Evolutionary conservation across 2,888 invertebrate species (phyloP).

Genomic region (Napeogenes inachia): DNA sequence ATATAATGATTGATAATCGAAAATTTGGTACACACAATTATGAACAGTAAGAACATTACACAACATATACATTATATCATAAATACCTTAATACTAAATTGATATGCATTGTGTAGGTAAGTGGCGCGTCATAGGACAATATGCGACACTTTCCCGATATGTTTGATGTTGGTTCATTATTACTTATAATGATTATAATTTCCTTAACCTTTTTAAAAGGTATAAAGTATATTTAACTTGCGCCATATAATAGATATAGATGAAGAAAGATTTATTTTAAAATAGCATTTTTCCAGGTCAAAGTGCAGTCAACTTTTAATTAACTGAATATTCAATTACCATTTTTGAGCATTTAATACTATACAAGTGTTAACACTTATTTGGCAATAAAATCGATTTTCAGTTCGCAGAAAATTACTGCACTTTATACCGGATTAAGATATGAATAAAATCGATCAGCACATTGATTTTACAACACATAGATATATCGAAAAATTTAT

Average conservation of each 20-base stretch:
- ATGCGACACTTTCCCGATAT: constrained; percentile 51
- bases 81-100: constrained; percentile 51
- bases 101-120: constrained; percentile 58
- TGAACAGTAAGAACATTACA: constrained; percentile 42
- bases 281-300: constrained; percentile 1
- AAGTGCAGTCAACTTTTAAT: neutral
- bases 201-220: neutral
- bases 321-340: neutral
- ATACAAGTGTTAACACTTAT: neutral
- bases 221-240: constrained; percentile 47
- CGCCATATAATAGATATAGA: constrained; percentile 46
- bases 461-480: constrained; percentile 20
- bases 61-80: constrained; percentile 34
- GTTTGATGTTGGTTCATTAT: constrained; percentile 55
- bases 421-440: neutral
- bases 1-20: neutral
- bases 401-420: neutral
- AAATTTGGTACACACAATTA: constrained; percentile 26
- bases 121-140: constrained; percentile 12
- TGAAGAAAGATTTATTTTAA: constrained; percentile 13
- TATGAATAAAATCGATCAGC: neutral
- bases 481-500: constrained; percentile 18
- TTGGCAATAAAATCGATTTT: neutral
- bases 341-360: neutral
- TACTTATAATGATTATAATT: neutral